Percentiles rank a stretch among this genome's conserved stretches.
Evolutionary conservation across 1,140 invertebrate genomes (phyloP).

Genomic region (Neuroterus valhalla): DNA sequence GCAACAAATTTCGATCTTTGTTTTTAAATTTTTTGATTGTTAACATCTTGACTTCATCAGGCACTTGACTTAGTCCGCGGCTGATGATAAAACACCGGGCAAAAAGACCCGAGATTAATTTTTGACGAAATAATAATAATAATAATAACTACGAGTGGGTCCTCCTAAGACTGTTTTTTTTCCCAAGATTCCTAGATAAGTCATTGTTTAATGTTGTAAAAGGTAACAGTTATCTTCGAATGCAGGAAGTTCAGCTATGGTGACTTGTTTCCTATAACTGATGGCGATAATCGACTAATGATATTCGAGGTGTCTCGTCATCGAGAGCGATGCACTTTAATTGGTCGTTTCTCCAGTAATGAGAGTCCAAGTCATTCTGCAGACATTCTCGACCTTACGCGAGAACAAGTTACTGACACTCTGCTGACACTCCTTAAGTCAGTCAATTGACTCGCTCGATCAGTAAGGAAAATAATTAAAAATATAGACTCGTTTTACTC

Average conservation of each 20-base stretch:
- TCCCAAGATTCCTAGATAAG: too few species aligned
- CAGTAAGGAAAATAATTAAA: conserved; percentile 56
- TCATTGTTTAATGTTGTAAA: background rate
- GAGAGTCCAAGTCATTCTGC: conserved; percentile 22
- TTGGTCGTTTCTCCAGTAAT: conserved; percentile 26
- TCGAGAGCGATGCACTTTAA: conserved; percentile 29
- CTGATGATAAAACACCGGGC: too few species aligned
- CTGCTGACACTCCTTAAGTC: conserved; percentile 15
- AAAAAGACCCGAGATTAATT: too few species aligned
- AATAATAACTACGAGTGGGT: too few species aligned
- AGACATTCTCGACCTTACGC: conserved; percentile 46
- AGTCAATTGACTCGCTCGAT: conserved; percentile 40
- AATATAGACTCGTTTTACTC: conserved; percentile 55
- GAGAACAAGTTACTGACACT: conserved; percentile 34
- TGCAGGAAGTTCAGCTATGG: background rate
- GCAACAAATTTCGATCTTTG: too few species aligned
- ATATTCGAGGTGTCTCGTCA: conserved; percentile 30
- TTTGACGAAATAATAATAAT: too few species aligned
- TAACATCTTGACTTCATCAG: too few species aligned
- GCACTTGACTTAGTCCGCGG: too few species aligned
- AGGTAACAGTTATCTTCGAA: background rate
- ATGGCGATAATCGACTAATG: conserved; percentile 14
- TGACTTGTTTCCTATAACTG: background rate
- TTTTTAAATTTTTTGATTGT: too few species aligned
- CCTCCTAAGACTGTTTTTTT: too few species aligned